Percentiles rank a stretch among this genome's conserved stretches.
These are phyloP conservation scores for Orius insidiosus DNA, from an alignment of 1,140 invertebrate species.

Conservation along the genomic window DNA sequence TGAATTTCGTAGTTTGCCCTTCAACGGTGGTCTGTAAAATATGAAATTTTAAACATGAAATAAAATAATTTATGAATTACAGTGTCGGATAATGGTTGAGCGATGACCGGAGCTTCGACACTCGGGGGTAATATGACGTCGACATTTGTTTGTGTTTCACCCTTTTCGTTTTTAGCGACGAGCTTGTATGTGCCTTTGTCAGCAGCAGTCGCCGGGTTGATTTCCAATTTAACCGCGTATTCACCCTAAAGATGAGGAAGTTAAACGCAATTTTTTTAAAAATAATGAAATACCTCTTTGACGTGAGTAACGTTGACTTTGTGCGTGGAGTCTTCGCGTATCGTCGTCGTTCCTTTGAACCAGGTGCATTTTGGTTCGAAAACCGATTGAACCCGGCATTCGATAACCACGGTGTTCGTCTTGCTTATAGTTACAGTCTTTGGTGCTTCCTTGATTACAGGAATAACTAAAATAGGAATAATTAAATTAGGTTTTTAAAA, in stretches of 20 bases:
- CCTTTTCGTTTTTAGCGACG: conserved; percentile 82
- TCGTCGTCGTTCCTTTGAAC: conserved; percentile 67
- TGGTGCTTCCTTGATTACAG: conserved; percentile 81
- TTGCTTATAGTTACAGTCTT: conserved; percentile 77
- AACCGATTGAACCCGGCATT: conserved; percentile 74
- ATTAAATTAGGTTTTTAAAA: background rate
- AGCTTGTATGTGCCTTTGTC: conserved; percentile 84
- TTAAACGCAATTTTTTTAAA: background rate
- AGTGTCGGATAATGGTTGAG: conserved; percentile 50
- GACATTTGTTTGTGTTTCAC: conserved; percentile 75
- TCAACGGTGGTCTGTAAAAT: conserved; percentile 46
- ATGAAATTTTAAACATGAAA: conserved; percentile 21
- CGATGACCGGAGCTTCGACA: conserved; percentile 43
- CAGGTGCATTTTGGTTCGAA: conserved; percentile 75
- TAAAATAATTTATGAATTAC: conserved; percentile 36
- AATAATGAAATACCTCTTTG: conserved; percentile 40
- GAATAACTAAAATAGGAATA: conserved; percentile 51
- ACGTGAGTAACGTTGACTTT: conserved; percentile 56
- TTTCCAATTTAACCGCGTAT: conserved; percentile 73
- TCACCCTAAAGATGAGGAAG: conserved; percentile 44
- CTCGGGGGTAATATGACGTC: conserved; percentile 66
- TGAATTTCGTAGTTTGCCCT: conserved; percentile 60
- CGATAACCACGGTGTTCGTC: conserved; percentile 75
- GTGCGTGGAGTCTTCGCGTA: conserved; percentile 57
- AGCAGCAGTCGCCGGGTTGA: conserved; percentile 51